Evolutionary conservation across 2,888 invertebrate species (phyloP).

Genomic region (Leptinotarsa juncta): DNA sequence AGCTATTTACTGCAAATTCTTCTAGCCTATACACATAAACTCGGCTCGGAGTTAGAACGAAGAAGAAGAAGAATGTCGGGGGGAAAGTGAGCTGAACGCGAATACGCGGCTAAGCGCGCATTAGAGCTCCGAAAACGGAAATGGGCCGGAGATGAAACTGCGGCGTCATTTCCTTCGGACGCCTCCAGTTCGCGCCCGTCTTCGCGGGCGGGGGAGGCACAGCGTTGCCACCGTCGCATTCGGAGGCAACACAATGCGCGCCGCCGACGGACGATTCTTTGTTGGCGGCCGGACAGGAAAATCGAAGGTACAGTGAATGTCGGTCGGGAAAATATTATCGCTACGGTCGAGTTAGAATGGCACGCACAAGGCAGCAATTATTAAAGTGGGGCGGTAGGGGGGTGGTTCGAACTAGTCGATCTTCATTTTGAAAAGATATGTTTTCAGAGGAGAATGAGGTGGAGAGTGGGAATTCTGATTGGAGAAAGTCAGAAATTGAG

Average conservation of each 20-base stretch:
- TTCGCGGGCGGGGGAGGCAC: slow-evolving; percentile 39
- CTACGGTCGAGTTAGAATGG: background rate
- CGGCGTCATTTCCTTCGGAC: slow-evolving; percentile 67
- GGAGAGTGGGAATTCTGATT: too few relatives aligned
- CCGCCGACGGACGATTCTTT: slow-evolving; percentile 40
- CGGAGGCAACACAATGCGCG: background rate
- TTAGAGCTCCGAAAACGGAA: slow-evolving; percentile 65
- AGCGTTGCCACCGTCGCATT: slow-evolving; percentile 41
- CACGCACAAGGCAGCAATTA: background rate
- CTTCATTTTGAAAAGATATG: too few relatives aligned
- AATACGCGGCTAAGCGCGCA: slow-evolving; percentile 60
- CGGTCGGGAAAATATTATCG: slow-evolving; percentile 18
- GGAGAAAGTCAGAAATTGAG: too few relatives aligned
- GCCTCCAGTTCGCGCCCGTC: slow-evolving; percentile 45
- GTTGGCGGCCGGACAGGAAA: slow-evolving; percentile 43
- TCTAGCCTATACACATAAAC: too few relatives aligned
- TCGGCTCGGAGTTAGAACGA: slow-evolving; percentile 36
- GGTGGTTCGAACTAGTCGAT: too few relatives aligned
- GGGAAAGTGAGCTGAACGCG: slow-evolving; percentile 54
- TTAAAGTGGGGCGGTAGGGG: background rate
- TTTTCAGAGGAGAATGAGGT: too few relatives aligned
- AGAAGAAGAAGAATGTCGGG: slow-evolving; percentile 58
- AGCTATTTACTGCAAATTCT: too few relatives aligned
- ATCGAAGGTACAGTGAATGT: slow-evolving; percentile 38
- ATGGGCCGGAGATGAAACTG: slow-evolving; percentile 69